Conservation (phyloP, 92 coral and sea anemone genomes). For the Paramuricea clavata region DNA sequence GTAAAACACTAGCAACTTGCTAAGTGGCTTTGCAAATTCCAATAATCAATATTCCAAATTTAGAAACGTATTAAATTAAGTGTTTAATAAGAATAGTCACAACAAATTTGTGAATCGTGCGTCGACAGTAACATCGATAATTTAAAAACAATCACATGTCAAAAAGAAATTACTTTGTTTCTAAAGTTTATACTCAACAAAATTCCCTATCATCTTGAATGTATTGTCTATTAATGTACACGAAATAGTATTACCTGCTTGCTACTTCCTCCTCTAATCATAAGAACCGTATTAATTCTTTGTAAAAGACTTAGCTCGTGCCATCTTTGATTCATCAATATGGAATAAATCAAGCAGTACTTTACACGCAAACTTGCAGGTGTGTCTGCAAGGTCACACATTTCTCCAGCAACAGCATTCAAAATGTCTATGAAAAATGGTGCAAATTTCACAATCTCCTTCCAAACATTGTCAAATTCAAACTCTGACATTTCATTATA, state of each 20-base stretch:
- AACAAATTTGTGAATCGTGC: no score
- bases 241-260: slow-evolving; percentile 8
- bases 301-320: background rate
- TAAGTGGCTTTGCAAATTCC: no score
- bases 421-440: background rate
- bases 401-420: background rate
- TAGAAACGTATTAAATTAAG: no score
- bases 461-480: background rate
- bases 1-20: no score
- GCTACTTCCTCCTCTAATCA: background rate
- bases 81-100: no score
- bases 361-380: background rate
- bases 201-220: no score
- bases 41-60: no score
- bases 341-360: background rate
- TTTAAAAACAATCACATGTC: no score
- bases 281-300: background rate
- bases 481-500: background rate
- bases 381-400: background rate
- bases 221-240: no score
- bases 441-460: background rate
- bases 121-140: no score
- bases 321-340: background rate
- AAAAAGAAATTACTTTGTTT: no score
- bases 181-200: no score